Evolutionary conservation across 2,113 vertebrate genomes (phyloP).

Genomic region (Cottus gobio): DNA sequence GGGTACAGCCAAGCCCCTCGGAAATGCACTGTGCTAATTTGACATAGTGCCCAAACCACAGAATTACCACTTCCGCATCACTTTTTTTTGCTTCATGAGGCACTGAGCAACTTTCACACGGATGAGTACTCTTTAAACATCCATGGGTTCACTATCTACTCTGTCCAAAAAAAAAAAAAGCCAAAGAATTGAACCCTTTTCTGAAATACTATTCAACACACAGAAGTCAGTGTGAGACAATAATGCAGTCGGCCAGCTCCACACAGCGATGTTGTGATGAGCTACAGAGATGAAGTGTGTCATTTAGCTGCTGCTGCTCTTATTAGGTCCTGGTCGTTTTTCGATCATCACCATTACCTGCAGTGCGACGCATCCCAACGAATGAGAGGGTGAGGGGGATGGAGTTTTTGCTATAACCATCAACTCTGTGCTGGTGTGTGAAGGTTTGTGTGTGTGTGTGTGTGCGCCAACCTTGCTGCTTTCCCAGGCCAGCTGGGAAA

Average conservation of each 20-base stretch:
- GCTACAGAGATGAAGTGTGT: conserved; percentile 56
- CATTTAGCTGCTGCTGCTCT: conserved; percentile 58
- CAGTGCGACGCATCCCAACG: conserved; percentile 66
- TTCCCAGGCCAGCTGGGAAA: conserved; percentile 72
- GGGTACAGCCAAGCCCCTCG: not conserved
- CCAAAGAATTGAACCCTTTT: not conserved
- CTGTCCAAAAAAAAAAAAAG: not conserved
- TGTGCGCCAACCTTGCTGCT: conserved; percentile 54
- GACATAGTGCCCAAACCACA: not conserved
- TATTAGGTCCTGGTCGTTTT: conserved; percentile 68
- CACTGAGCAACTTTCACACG: not conserved
- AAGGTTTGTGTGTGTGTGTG: conserved; percentile 23
- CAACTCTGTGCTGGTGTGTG: conserved; percentile 31
- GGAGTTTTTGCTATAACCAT: conserved; percentile 64
- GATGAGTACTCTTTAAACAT: not conserved
- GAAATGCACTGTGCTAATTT: too few species aligned
- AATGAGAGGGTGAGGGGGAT: conserved; percentile 41
- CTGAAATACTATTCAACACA: not conserved
- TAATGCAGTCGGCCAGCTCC: conserved; percentile 22
- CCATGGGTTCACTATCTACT: not conserved
- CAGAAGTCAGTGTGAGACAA: conserved; percentile 3
- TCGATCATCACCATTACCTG: conserved; percentile 70
- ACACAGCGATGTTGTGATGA: conserved; percentile 16
- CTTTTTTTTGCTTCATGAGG: not conserved
- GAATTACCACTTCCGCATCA: not conserved